Percentiles rank a stretch among this genome's conserved stretches.
Conservation (phyloP, 2,113 vertebrate genomes). For the Sprattus sprattus region DNA sequence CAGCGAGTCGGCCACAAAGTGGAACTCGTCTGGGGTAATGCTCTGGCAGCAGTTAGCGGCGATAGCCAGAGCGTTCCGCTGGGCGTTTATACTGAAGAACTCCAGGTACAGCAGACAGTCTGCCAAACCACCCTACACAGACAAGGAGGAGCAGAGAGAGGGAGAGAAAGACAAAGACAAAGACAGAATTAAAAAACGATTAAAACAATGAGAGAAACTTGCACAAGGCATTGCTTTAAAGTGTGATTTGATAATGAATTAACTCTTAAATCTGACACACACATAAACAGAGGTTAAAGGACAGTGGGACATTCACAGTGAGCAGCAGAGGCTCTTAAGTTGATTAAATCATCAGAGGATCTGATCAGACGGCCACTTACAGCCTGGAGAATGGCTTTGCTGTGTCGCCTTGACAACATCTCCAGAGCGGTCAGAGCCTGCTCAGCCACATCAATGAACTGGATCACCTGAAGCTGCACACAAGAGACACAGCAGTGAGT, state of each 20-base stretch:
- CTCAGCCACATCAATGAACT: slow-evolving; percentile 98
- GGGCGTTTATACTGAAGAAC: slow-evolving; percentile 99
- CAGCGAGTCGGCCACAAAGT: slow-evolving; percentile 97
- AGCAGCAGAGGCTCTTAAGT: background rate
- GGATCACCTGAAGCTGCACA: slow-evolving; percentile 94
- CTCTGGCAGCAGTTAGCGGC: slow-evolving; percentile 99
- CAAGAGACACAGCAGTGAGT: slow-evolving; percentile 28
- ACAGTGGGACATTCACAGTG: background rate
- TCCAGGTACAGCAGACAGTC: slow-evolving; percentile 96
- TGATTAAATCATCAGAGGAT: background rate
- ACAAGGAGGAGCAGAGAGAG: background rate
- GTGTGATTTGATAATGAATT: background rate
- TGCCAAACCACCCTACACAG: slow-evolving; percentile 86
- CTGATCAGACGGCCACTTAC: slow-evolving; percentile 70
- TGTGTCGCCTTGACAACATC: slow-evolving; percentile 97
- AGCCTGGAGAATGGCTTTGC: slow-evolving; percentile 98
- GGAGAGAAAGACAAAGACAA: background rate
- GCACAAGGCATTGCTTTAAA: background rate
- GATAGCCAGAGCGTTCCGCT: slow-evolving; percentile 97
- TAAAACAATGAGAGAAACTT: background rate
- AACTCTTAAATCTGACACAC: background rate
- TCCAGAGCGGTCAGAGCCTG: slow-evolving; percentile 96
- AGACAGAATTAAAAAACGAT: background rate
- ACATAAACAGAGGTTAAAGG: background rate
- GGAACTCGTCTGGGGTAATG: slow-evolving; percentile 97